Base-by-base conservation (phyloP, 2,888 invertebrate genomes). In the Platerodrilus igneus region DNA sequence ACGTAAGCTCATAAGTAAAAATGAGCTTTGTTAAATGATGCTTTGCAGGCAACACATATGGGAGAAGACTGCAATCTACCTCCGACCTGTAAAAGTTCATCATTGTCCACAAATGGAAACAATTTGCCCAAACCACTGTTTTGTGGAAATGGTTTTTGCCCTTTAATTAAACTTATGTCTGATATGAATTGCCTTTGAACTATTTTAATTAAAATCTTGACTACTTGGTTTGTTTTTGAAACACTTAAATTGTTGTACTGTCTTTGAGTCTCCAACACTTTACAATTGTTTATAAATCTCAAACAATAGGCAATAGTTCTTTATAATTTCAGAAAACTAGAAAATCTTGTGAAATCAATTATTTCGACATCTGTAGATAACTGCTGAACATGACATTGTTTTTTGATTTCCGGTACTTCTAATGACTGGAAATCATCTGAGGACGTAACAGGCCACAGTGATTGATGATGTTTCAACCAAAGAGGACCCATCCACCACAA, bases 11-110 rank as follows among this genome's bases (percentile, higher is more conserved):
- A 15, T 40, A 3, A 32, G 15, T 25, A 14, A 51, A 28, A 23
- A 52, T 41, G 13, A 48, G 22, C 14, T 28, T 22, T 18, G 48
- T n/a, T 50, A 16, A 50, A 32, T 10, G 17, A 11, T 20, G 48
- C 39, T 30, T 39, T 22, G 3, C 30, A 32, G 3, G 49, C 42
- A 10, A 45, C 35, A 29, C 47, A 26, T n/a, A 48, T 39, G 5
- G 47, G 45, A 2, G 6, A 44, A 34, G 19, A 37, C 25, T 28
- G 17, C 13, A 7, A 29, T 47, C 20, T 10, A 45, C 49, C 3
- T 42, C 49, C 5, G 45, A 47, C 2, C 44, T 11, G 14, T 47
- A 11, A 5, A 49, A 8, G 8, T 16, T 18, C 14, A 21, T 10
- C 6, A 28, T n/a, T 15, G 21, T 47, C 29, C 9, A 47, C 5